Evolutionary conservation across 2,888 invertebrate species (phyloP).

Genomic region (Dasypogon diadema): DNA sequence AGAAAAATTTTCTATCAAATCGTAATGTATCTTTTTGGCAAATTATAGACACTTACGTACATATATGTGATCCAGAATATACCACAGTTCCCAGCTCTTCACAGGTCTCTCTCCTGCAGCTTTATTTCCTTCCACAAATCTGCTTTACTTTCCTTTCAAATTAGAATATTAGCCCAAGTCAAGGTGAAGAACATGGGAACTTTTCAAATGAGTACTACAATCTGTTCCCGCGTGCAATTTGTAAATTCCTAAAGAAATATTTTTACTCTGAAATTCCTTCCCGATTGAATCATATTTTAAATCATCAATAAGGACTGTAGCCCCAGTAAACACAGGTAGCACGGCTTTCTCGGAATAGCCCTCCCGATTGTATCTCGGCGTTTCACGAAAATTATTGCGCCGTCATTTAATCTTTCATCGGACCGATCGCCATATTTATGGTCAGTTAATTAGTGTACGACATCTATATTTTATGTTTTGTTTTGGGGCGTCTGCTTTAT

Average conservation of each 20-base stretch:
- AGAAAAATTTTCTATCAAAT: too few species aligned
- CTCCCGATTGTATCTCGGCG: slow-evolving; percentile 19
- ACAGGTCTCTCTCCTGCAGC: too few species aligned
- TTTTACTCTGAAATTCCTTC: slow-evolving; percentile 22
- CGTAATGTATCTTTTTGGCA: too few species aligned
- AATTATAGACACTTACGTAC: too few species aligned
- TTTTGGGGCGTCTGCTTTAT: slow-evolving; percentile 34
- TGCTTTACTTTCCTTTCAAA: too few species aligned
- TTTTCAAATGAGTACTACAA: too few species aligned
- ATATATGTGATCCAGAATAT: too few species aligned
- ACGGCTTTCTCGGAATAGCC: slow-evolving; percentile 12
- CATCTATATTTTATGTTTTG: slow-evolving; percentile 42
- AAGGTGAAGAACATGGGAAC: too few species aligned
- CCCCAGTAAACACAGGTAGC: slow-evolving; percentile 38
- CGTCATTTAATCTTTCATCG: slow-evolving; percentile 47
- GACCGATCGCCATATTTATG: slow-evolving; percentile 46
- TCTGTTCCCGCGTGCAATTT: slow-evolving; percentile 13
- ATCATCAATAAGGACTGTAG: slow-evolving; percentile 13
- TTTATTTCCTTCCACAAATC: too few species aligned
- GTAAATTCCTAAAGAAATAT: slow-evolving; percentile 17
- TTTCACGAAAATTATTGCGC: slow-evolving; percentile 11
- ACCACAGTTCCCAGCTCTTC: too few species aligned
- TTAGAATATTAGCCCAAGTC: too few species aligned
- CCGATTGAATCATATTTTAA: slow-evolving; percentile 37
- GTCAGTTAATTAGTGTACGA: slow-evolving; percentile 48